A percentile compares a stretch with the other conserved stretches of the same genome.
Evolutionary conservation across 2,797 vertebrate species (phyloP).

Genomic region (Semotilus atromaculatus): DNA sequence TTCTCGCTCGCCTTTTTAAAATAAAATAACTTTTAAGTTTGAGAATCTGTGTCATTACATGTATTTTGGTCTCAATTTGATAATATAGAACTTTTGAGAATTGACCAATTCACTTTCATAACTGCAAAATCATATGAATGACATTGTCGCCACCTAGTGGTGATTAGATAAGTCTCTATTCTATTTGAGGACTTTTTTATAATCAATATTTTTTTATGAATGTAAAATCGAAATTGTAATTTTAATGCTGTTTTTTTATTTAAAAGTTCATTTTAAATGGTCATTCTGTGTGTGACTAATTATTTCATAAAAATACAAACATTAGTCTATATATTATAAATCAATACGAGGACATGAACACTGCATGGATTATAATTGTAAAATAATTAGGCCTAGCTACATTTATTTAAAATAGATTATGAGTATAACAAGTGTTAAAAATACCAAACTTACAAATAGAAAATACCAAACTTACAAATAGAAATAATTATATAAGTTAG

Average conservation of each 20-base stretch:
- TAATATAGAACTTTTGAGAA: background rate
- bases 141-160: slow-evolving; percentile 15
- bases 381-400: background rate
- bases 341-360: background rate
- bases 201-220: background rate
- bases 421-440: background rate
- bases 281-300: background rate
- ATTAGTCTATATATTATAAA: background rate
- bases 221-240: background rate
- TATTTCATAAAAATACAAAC: background rate
- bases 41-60: background rate
- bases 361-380: background rate
- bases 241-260: background rate
- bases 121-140: background rate
- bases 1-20: background rate
- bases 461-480: background rate
- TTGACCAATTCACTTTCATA: background rate
- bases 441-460: background rate
- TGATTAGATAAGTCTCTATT: background rate
- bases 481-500: background rate
- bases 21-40: background rate
- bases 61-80: background rate
- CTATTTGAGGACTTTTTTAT: background rate
- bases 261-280: background rate
- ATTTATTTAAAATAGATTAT: background rate